These are phyloP conservation scores for Florisuga fusca DNA, from an alignment of 2,797 vertebrate species.

Conservation along the genomic window DNA sequence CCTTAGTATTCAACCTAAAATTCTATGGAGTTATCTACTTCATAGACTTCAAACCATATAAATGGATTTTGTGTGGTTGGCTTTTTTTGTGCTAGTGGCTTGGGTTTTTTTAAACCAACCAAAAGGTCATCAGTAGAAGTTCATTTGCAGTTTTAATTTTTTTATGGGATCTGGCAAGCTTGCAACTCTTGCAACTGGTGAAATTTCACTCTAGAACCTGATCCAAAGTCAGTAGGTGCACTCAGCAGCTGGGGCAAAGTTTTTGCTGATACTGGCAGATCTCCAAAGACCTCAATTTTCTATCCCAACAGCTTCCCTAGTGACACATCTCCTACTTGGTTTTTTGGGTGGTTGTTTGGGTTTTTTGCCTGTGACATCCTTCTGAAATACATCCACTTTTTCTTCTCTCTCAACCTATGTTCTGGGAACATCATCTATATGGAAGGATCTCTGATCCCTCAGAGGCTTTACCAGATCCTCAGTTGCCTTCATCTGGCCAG, in stretches of 20 bases:
- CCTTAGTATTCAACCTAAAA: background rate
- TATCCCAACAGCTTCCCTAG: background rate
- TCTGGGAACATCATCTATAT: background rate
- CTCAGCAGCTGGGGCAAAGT: background rate
- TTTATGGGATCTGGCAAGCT: background rate
- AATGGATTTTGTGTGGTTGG: background rate
- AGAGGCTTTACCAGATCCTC: background rate
- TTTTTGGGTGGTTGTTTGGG: background rate
- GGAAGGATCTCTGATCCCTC: background rate
- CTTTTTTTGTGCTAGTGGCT: background rate
- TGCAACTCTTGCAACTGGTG: background rate
- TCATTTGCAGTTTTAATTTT: background rate
- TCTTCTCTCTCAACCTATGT: background rate
- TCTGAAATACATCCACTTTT: background rate
- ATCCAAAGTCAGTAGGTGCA: slow-evolving; percentile 7
- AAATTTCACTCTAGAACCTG: background rate
- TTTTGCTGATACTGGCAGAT: slow-evolving; percentile 42
- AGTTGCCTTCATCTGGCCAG: background rate
- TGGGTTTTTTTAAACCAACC: background rate
- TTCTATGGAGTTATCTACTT: background rate
- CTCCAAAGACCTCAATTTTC: background rate
- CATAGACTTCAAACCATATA: background rate
- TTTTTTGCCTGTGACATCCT: background rate
- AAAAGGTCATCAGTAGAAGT: background rate
- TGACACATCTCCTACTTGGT: background rate